Conservation (phyloP, 2,113 vertebrate genomes). For the Urocynchramus pylzowi region DNA sequence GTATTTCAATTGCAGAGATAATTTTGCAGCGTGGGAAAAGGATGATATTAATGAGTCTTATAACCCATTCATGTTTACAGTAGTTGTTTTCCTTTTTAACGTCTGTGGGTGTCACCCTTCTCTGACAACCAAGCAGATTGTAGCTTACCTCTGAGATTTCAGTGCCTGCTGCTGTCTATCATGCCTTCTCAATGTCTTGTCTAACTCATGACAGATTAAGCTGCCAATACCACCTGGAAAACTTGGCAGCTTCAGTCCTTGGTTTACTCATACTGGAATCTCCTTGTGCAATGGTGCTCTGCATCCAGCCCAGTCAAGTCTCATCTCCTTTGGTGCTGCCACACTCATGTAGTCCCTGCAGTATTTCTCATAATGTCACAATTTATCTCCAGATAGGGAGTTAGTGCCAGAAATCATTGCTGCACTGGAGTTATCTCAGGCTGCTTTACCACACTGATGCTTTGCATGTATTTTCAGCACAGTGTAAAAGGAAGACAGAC, state of each 20-base stretch:
- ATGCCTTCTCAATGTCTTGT: not conserved
- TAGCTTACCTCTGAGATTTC: not conserved
- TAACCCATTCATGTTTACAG: not conserved
- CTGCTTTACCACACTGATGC: not conserved
- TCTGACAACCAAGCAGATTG: not conserved
- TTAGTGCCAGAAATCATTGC: not conserved
- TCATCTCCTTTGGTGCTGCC: not conserved
- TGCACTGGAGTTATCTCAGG: not conserved
- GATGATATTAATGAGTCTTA: not conserved
- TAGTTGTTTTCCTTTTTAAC: not conserved
- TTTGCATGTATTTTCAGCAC: not conserved
- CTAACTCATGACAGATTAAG: not conserved
- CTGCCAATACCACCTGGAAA: not conserved
- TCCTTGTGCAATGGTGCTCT: not conserved
- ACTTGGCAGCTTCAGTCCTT: not conserved
- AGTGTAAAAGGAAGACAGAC: not conserved
- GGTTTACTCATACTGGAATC: not conserved
- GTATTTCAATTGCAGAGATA: not conserved
- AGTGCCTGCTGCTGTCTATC: not conserved
- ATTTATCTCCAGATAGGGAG: not conserved
- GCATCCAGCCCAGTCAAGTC: not conserved
- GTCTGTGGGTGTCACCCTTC: not conserved
- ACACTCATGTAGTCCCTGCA: rapidly evolving
- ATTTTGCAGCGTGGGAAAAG: not conserved
- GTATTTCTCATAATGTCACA: not conserved